These are phyloP conservation scores for Platysteira castanea DNA, from an alignment of 2,113 vertebrate genomes.

Conservation along the genomic window DNA sequence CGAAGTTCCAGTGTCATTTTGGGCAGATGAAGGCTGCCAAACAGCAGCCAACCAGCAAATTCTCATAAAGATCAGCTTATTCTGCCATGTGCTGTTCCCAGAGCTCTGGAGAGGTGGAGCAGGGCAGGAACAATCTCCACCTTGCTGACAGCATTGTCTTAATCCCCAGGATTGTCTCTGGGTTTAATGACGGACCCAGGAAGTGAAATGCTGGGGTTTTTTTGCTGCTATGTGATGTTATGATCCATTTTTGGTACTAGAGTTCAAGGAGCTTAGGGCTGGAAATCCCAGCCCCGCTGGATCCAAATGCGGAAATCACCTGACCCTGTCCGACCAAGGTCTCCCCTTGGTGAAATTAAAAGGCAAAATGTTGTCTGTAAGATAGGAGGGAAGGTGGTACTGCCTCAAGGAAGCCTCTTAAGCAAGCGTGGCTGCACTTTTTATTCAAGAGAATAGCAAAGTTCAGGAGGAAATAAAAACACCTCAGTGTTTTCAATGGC, in stretches of 20 bases:
- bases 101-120: background rate
- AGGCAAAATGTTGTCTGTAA: background rate
- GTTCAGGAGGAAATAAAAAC: background rate
- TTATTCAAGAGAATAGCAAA: conserved; percentile 16
- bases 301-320: background rate
- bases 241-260: background rate
- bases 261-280: background rate
- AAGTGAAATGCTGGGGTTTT: background rate
- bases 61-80: background rate
- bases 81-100: background rate
- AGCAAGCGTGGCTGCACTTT: background rate
- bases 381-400: background rate
- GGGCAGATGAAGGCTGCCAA: background rate
- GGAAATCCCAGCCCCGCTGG: background rate
- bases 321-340: background rate
- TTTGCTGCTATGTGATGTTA: background rate
- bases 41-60: background rate
- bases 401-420: background rate
- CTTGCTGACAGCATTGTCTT: background rate
- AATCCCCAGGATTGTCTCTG: background rate
- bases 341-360: background rate
- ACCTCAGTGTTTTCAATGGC: background rate
- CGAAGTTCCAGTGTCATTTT: background rate
- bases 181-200: background rate
- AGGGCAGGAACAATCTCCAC: background rate